Percentiles rank a stretch among this genome's conserved stretches.
Evolutionary conservation across 2,113 vertebrate genomes (phyloP).

Genomic region (Proterorhinus semilunaris): DNA sequence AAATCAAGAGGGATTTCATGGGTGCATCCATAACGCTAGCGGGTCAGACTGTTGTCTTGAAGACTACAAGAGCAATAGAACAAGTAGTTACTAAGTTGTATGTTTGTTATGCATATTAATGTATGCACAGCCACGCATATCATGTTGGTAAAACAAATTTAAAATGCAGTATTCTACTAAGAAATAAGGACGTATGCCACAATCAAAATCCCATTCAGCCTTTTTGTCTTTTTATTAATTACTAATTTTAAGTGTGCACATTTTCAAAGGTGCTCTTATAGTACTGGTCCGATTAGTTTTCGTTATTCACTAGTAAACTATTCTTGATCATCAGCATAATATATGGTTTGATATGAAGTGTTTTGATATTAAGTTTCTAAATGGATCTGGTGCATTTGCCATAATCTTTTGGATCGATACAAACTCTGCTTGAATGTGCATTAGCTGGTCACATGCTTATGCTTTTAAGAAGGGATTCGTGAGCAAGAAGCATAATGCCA

Average conservation of each 20-base stretch:
- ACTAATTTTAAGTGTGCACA: too few species aligned
- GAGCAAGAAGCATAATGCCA: not conserved
- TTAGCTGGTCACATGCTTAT: slow-evolving; percentile 33
- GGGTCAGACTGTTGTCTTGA: not conserved
- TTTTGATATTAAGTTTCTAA: not conserved
- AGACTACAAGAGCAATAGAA: not conserved
- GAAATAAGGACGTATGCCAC: too few species aligned
- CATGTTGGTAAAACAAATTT: too few species aligned
- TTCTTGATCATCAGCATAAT: not conserved
- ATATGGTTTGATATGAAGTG: not conserved
- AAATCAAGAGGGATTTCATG: not conserved
- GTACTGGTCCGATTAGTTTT: too few species aligned
- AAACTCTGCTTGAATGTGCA: slow-evolving; percentile 37
- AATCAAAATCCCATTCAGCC: too few species aligned
- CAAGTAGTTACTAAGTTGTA: too few species aligned
- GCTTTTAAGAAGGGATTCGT: slow-evolving; percentile 17
- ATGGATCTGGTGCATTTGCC: slow-evolving; percentile 3
- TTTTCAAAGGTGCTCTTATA: too few species aligned
- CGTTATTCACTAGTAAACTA: not conserved
- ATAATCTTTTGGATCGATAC: slow-evolving; percentile 45
- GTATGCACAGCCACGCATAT: too few species aligned
- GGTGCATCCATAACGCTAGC: not conserved
- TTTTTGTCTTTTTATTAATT: too few species aligned
- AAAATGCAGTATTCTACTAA: too few species aligned
- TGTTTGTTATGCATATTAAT: too few species aligned